Percentiles rank a stretch among this genome's conserved stretches.
Evolutionary conservation across 2,888 invertebrate genomes (phyloP).

Genomic region (Lithophane semibrunnea): DNA sequence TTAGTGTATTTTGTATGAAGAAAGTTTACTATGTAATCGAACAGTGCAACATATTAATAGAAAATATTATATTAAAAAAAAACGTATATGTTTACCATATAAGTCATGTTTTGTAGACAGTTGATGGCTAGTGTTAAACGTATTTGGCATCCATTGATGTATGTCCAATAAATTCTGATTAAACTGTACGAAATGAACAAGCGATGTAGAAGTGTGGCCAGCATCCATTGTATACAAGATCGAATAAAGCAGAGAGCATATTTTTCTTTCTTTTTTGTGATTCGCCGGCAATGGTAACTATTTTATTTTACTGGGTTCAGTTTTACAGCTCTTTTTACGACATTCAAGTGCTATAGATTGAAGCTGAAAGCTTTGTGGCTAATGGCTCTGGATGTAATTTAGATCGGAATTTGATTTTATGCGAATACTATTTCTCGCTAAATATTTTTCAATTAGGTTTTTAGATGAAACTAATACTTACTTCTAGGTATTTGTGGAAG

Average conservation of each 20-base stretch:
- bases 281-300: constrained; percentile 49
- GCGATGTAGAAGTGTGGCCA: constrained; percentile 21
- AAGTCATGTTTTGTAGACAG: background rate
- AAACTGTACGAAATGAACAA: constrained; percentile 18
- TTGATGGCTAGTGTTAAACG: background rate
- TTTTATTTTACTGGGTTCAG: constrained; percentile 49
- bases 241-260: constrained; percentile 42
- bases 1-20: background rate
- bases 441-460: constrained; percentile 52
- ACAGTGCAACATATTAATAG: background rate
- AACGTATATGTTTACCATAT: background rate
- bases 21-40: background rate
- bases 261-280: constrained; percentile 46
- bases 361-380: constrained; percentile 54
- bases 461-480: background rate
- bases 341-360: constrained; percentile 50
- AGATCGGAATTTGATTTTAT: constrained; percentile 60
- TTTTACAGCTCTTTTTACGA: constrained; percentile 63
- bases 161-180: background rate
- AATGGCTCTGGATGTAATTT: constrained; percentile 58
- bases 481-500: background rate
- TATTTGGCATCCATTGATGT: constrained; percentile 10
- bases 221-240: constrained; percentile 40
- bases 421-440: constrained; percentile 34
- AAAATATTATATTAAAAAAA: background rate